Percentiles rank a stretch among this genome's conserved stretches.
These are phyloP conservation scores for Anseranas semipalmata DNA, from an alignment of 2,113 vertebrate species.

Conservation along the genomic window DNA sequence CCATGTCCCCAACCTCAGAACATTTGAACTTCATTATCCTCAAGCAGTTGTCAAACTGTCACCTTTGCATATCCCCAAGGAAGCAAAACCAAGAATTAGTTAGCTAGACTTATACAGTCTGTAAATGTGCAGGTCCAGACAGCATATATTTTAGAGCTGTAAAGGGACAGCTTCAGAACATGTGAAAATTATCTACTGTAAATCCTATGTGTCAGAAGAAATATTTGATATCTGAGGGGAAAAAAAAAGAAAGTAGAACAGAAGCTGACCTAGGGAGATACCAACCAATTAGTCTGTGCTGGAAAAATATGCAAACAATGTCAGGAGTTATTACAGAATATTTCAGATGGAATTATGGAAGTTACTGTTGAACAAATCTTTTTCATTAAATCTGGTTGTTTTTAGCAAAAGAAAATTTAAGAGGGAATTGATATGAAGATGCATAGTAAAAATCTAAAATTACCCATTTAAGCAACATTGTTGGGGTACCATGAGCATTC, in stretches of 20 bases:
- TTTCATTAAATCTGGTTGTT: background rate
- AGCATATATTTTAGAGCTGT: background rate
- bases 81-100: background rate
- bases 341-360: background rate
- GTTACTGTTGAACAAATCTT: background rate
- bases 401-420: background rate
- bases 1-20: background rate
- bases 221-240: background rate
- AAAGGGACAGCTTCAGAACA: background rate
- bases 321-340: background rate
- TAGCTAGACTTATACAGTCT: background rate
- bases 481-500: background rate
- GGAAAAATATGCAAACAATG: background rate
- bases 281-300: background rate
- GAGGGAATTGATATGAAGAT: background rate
- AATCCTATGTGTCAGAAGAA: background rate
- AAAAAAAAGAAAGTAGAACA: background rate
- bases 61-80: constrained; percentile 24
- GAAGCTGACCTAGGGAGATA: background rate
- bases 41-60: constrained; percentile 24
- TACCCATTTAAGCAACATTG: background rate
- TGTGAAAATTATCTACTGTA: background rate
- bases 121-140: background rate
- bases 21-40: constrained; percentile 26
- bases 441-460: background rate